A percentile compares a stretch with the other conserved stretches of the same genome.
Conservation (phyloP, 2,888 invertebrate genomes). For the Holacanthella duospinosa region DNA sequence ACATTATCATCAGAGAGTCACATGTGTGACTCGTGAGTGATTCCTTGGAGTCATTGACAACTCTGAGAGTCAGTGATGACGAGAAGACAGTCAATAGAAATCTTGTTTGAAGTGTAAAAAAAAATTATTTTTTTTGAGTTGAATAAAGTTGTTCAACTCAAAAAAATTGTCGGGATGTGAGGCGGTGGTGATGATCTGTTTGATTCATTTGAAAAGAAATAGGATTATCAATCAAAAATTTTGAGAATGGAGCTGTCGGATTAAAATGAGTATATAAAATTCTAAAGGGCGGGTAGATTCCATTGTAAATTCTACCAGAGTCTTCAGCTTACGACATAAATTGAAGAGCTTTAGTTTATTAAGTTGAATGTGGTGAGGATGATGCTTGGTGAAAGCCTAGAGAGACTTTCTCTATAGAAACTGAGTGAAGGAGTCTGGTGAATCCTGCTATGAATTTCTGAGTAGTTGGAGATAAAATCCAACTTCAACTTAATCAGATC, state of each 20-base stretch:
- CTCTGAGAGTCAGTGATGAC: too few species aligned
- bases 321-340: not conserved
- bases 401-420: not conserved
- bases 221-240: slow-evolving; percentile 4
- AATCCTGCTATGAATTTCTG: not conserved
- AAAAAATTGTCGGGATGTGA: too few species aligned
- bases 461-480: slow-evolving; percentile 1
- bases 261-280: not conserved
- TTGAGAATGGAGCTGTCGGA: not conserved
- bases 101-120: too few species aligned
- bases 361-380: slow-evolving; percentile 3
- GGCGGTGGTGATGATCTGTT: too few species aligned
- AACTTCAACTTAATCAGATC: slow-evolving; percentile 2
- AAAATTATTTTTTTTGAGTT: too few species aligned
- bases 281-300: not conserved
- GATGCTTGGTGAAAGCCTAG: not conserved
- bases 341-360: not conserved
- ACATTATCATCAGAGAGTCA: too few species aligned
- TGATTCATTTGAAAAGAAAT: too few species aligned
- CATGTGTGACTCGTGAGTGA: too few species aligned
- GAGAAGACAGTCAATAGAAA: too few species aligned
- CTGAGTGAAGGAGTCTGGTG: not conserved
- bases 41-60: too few species aligned
- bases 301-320: not conserved
- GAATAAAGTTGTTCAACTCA: too few species aligned